Evolutionary conservation across 1,140 invertebrate genomes (phyloP), one percentile per base, ranked within the genome.

Genomic region (Aricia agestis): DNA sequence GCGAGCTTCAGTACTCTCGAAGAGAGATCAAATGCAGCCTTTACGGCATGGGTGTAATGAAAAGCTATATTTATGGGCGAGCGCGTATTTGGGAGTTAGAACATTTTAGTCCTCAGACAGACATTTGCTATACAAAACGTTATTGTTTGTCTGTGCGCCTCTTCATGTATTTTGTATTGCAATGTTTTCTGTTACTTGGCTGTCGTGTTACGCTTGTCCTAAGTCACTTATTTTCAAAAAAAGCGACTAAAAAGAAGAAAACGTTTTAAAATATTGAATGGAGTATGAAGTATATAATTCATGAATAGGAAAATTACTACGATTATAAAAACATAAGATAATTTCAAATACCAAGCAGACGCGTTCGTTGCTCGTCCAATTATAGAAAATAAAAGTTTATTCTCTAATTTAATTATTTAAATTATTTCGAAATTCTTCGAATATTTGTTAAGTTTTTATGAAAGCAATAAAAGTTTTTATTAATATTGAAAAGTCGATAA

Each of bases 1-100:
- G 75, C 70, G 76, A 65, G 65, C 25, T 25, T 3, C 25, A 25
- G 42, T 11, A 36, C 1, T 7, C 36, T 36, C 36, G 71, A 69
- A 25, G 57, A 13, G 32, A 69, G 58, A 2, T 59, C 13, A 52
- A 11, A 11, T 52, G 13, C 45, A 52, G 4, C 36, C 36, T 36
- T 52, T 9, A 13, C 45, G 11, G 45, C 6, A 52, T 52, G 45
- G 9, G 36, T 11, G 10, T 15, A 52, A 52, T 52, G 36, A 36
- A 36, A 36, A 5, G 36, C 36, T 36, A 7, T 36, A 4, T 36
- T 36, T 36, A 9, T 9, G 36, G 36, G 36, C 9, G 36, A 36
- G 36, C 36, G 5, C 36, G 5, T 5, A 36, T 9, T 7, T 6
- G 9, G 6, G 36, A 36, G 2, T 7, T 6, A 6, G 6, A 9